A percentile compares a stretch with the other conserved stretches of the same genome.
phyloP scores from a whole-genome alignment of 2,888 invertebrate genomes.

The Saturnia japonica region DNA sequence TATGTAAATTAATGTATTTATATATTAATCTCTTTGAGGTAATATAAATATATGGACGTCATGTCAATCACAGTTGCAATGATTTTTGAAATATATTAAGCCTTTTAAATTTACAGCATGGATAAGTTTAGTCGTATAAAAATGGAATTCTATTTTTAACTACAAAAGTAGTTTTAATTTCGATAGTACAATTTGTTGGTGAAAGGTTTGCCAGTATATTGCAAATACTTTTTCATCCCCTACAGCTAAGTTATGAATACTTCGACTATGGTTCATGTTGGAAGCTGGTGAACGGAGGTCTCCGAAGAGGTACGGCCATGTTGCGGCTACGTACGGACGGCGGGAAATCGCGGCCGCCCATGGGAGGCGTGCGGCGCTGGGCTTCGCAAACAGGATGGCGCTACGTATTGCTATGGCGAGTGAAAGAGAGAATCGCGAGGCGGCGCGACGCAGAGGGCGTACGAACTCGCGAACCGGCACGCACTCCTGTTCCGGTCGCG shows the following conservation, averaged over 20 bases:
- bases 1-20: not conserved
- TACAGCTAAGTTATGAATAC: constrained; percentile 16
- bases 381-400: constrained; percentile 60
- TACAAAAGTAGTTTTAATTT: not conserved
- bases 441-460: constrained; percentile 83
- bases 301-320: constrained; percentile 72
- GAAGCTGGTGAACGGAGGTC: constrained; percentile 57
- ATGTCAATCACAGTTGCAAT: not conserved
- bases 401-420: constrained; percentile 43
- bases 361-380: constrained; percentile 76
- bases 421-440: constrained; percentile 74
- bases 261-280: constrained; percentile 46
- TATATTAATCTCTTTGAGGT: not conserved
- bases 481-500: constrained; percentile 81
- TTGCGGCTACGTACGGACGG: constrained; percentile 69
- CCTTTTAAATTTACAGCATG: not conserved
- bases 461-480: constrained; percentile 74
- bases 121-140: not conserved
- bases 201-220: not conserved
- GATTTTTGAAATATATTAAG: not conserved
- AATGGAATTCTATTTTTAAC: not conserved
- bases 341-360: constrained; percentile 81
- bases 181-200: not conserved
- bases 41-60: no score
- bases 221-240: constrained; percentile 8